Base-by-base conservation (phyloP, 2,797 vertebrate species). In the Phataginus tetradactyla region DNA sequence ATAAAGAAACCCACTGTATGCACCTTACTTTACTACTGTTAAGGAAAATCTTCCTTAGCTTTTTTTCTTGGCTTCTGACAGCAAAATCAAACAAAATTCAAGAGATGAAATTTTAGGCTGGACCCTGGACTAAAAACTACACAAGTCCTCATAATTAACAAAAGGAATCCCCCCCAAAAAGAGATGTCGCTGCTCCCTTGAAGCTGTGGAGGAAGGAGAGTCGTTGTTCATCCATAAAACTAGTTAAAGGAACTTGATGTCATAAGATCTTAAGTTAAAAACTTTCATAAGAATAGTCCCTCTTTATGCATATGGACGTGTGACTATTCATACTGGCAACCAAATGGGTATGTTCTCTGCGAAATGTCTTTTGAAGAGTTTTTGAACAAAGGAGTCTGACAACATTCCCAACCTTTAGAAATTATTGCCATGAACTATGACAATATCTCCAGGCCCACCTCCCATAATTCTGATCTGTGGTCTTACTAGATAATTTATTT, bases 81-180 rank as follows among this genome's bases (percentile, higher is more conserved):
- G 45, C 69, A 90, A 96, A 86, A 90, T 88, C 85, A 90, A 91
- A 81, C 42, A n/a, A 92, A 90, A 92, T 61, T 94, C 42, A 14
- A 59, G 34, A 93, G 68, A n/a, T 86, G 64, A 87, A 95, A 86
- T 55, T 88, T 81, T 45, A 95, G 92, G 63, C 57, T 75, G 85
- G 57, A 86, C 69, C 45, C 68, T 69, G 74, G 29, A 85, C 92
- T 95, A 37, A 66, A 97, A 95, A 85, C 75, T 57, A 66, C 55
- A 81, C 55, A 81, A 86, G 72, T 83, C 53, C 95, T 97, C 69
- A 63, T 72, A 83, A 96, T 86, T 55, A 90, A 94, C 95, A 86
- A 91, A 88, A 96, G 80, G 79, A 75, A 75, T 81, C 88, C 11
- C 45, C 11, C 45, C 45, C 96, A 78, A 95, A 92, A 91, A 59